Evolutionary conservation across 1,140 invertebrate genomes (phyloP).

Genomic region (Zaprionus camerounensis): DNA sequence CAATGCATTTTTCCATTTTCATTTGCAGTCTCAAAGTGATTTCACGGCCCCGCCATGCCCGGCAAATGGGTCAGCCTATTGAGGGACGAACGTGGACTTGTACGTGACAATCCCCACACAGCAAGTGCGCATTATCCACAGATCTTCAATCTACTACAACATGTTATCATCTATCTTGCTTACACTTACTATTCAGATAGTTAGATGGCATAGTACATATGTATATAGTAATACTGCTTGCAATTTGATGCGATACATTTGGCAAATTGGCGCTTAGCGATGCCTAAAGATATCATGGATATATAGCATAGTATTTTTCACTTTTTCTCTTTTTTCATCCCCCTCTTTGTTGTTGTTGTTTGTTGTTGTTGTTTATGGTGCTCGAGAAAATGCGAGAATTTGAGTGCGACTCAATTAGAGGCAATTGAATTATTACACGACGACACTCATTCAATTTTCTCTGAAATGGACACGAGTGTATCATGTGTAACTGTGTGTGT

Average conservation of each 20-base stretch:
- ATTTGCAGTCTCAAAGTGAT: constrained; percentile 12
- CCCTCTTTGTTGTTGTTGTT: constrained; percentile 10
- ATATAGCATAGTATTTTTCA: constrained; percentile 22
- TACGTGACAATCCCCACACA: constrained; percentile 17
- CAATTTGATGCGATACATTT: constrained; percentile 75
- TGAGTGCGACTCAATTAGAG: constrained; percentile 74
- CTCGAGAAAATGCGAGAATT: constrained; percentile 70
- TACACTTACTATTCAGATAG: background rate
- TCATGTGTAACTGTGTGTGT: background rate
- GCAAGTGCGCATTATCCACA: constrained; percentile 26
- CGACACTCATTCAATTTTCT: constrained; percentile 79
- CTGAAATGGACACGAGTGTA: constrained; percentile 10
- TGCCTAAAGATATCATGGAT: constrained; percentile 38
- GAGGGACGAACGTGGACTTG: constrained; percentile 40
- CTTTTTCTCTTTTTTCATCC: constrained; percentile 4
- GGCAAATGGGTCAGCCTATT: constrained; percentile 63
- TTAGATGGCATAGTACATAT: background rate
- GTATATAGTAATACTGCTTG: constrained; percentile 6
- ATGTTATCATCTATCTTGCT: background rate
- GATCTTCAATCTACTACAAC: background rate
- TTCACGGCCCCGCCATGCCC: constrained; percentile 32
- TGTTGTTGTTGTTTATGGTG: constrained; percentile 25
- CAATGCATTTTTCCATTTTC: constrained; percentile 48
- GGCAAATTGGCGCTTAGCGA: constrained; percentile 62
- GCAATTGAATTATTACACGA: constrained; percentile 82